Conservation (phyloP, 2,113 vertebrate species). For the Toxotes jaculatrix region DNA sequence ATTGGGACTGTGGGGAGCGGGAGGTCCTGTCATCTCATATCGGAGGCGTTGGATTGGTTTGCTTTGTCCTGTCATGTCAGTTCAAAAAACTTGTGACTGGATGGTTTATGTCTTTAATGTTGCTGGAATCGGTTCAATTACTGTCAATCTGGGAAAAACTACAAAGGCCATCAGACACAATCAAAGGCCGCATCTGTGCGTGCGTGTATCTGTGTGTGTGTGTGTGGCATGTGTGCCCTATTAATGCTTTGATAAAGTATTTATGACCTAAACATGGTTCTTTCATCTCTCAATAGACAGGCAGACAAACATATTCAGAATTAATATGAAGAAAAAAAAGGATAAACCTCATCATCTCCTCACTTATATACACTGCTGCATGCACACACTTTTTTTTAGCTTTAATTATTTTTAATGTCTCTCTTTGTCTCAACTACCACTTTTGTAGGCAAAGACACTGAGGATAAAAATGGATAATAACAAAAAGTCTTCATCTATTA, state of each 20-base stretch:
- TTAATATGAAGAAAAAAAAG: conserved; percentile 13
- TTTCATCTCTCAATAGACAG: conserved; percentile 69
- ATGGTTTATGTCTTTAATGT: conserved; percentile 74
- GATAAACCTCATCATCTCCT: conserved; percentile 36
- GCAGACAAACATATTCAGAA: conserved; percentile 44
- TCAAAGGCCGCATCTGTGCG: conserved; percentile 60
- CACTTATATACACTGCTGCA: conserved; percentile 12
- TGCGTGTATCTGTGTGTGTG: conserved; percentile 33
- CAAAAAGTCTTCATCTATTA: too few species aligned
- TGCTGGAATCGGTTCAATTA: conserved; percentile 74
- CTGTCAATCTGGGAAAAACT: conserved; percentile 73
- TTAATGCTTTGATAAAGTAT: conserved; percentile 77
- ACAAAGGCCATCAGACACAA: conserved; percentile 73
- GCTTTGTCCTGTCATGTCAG: conserved; percentile 61
- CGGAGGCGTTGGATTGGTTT: conserved; percentile 38
- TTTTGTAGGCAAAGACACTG: not conserved
- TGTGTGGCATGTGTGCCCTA: conserved; percentile 13
- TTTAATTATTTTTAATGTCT: not conserved
- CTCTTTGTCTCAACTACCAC: not conserved
- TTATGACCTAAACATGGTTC: conserved; percentile 67
- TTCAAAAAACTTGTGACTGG: conserved; percentile 59
- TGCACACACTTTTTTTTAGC: conserved; percentile 2
- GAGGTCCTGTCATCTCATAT: conserved; percentile 60
- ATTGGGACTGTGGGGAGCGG: conserved; percentile 25
- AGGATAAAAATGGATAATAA: not conserved